A percentile compares a stretch with the other conserved stretches of the same genome.
These are phyloP conservation scores for Tachina fera DNA, from an alignment of 2,888 invertebrate species.

Conservation along the genomic window DNA sequence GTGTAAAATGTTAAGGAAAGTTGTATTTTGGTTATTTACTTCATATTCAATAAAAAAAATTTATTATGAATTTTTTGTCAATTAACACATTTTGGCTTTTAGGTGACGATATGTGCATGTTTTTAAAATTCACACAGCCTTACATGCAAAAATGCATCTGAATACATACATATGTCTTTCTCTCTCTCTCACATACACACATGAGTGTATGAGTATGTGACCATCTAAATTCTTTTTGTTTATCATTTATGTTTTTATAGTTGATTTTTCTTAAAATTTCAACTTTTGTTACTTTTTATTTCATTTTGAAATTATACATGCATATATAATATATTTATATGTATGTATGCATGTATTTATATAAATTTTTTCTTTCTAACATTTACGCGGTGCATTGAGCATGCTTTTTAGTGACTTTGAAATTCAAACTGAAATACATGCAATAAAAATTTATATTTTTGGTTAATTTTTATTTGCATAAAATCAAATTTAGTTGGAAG, in stretches of 20 bases:
- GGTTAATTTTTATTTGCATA: conserved; percentile 5
- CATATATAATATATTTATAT: too few relatives aligned
- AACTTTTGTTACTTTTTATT: conserved; percentile 16
- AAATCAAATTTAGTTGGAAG: conserved; percentile 6
- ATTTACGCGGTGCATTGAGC: conserved; percentile 2
- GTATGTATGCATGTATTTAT: conserved; percentile 30
- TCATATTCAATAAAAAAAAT: too few relatives aligned
- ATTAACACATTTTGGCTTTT: too few relatives aligned
- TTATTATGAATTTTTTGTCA: too few relatives aligned
- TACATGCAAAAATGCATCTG: too few relatives aligned
- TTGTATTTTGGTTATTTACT: too few relatives aligned
- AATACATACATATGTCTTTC: too few relatives aligned
- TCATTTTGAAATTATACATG: conserved; percentile 7
- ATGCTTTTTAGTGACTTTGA: conserved; percentile 46
- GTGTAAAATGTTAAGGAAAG: too few relatives aligned
- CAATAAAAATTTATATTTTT: conserved; percentile 16
- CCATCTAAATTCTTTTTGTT: neutral
- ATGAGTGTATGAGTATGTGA: neutral
- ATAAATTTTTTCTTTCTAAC: conserved; percentile 3
- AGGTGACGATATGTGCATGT: too few relatives aligned
- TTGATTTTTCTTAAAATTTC: conserved; percentile 12
- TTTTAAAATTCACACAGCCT: too few relatives aligned
- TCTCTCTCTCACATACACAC: neutral
- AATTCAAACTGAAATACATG: conserved; percentile 36
- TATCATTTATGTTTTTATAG: conserved; percentile 36